Base-by-base conservation (phyloP, 2,113 vertebrate species). In the Mugil cephalus region DNA sequence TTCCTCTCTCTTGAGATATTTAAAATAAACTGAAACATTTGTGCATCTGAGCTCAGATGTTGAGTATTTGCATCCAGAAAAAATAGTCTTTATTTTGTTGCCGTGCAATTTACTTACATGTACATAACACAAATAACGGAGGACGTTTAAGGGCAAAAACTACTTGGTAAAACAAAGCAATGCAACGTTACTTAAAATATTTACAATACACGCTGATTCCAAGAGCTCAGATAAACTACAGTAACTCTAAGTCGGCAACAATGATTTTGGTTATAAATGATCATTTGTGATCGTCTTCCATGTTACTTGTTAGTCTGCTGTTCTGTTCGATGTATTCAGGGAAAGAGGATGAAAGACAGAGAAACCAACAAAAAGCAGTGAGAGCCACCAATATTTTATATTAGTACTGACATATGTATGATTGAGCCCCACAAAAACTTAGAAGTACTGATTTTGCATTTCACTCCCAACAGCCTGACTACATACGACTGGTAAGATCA, bases 21-120 rank as follows among this genome's bases (percentile, higher is more conserved):
- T 63, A 4, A 73, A 89, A 70, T 82, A 69, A 85, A 59, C 19
- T 1, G 56, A 54, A 58, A 71, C 43, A 77, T 67, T 8, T 67
- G 46, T 65, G 58, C 77, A 79, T 81, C 58, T 47, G 60, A 77
- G 19, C 13, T 24, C 53, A 18, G 3, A 53, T 5, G 43, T 65
- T 21, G 35, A 62, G 7, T 64, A 18, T 42, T 63, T 40, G 17
- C 60, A 52, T 66, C 0, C 11, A 47, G 14, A 58, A 56, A 3
- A 69, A 54, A 39, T 40, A 15, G 9, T 58, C 19, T 81, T 77
- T 70, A 73, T 79, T 80, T 9, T 4, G 1, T 6, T 18, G 56
- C 13, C 62, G 58, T 47, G 39, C 53, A 78, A 48, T 58, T 66
- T 70, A 71, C 6, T 19, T 38, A 55, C 40, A 59, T 65, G 60